These are phyloP conservation scores for Meriones unguiculatus DNA, from an alignment of 2,113 vertebrate genomes.

Conservation along the genomic window DNA sequence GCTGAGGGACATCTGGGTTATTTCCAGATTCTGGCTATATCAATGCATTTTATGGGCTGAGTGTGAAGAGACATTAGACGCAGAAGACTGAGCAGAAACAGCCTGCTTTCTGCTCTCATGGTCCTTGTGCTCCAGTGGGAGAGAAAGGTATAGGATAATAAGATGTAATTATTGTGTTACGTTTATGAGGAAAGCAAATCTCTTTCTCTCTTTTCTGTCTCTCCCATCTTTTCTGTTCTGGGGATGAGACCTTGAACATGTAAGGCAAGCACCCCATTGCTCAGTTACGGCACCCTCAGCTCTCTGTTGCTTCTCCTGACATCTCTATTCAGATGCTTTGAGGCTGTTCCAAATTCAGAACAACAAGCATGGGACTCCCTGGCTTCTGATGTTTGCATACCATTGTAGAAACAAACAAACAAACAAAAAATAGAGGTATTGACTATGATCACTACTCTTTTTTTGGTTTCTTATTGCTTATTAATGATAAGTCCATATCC, in stretches of 20 bases:
- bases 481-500: background rate
- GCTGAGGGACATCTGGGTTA: too few relatives aligned
- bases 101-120: background rate
- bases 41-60: background rate
- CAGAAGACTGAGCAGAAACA: background rate
- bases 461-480: background rate
- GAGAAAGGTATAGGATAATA: background rate
- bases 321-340: background rate
- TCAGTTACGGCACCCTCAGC: background rate
- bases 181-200: background rate
- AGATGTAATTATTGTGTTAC: background rate
- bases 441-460: background rate
- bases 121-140: background rate
- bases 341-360: background rate
- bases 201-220: background rate
- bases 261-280: background rate
- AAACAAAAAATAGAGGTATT: background rate
- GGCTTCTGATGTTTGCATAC: background rate
- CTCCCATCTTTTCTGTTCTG: background rate
- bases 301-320: background rate
- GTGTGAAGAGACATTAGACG: background rate
- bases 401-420: background rate
- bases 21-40: too few relatives aligned
- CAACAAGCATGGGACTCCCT: background rate
- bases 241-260: background rate